Conservation (phyloP, 2,113 vertebrate species). For the Barnardius zonarius region DNA sequence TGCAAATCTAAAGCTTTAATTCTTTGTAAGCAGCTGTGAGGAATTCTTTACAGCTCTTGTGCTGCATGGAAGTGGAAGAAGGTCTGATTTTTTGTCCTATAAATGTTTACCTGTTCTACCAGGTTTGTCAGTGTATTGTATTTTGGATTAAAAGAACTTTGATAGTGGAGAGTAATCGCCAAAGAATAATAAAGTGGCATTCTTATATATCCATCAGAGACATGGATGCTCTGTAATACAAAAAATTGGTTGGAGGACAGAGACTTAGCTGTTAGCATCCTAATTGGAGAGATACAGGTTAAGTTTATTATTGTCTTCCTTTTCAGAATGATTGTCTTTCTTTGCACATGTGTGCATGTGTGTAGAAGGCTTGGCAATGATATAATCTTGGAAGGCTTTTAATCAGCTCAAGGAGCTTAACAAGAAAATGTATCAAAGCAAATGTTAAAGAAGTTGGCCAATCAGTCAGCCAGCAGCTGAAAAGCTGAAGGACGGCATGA, state of each 20-base stretch:
- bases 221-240: not conserved
- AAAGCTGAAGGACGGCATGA: not conserved
- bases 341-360: not conserved
- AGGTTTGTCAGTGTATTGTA: not conserved
- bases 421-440: slow-evolving; percentile 14
- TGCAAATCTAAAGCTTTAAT: slow-evolving; percentile 49
- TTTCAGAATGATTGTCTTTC: not conserved
- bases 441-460: slow-evolving; percentile 7
- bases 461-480: not conserved
- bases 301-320: slow-evolving; percentile 6
- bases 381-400: slow-evolving; percentile 33
- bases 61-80: not conserved
- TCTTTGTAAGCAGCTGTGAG: slow-evolving; percentile 51
- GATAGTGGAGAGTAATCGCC: not conserved
- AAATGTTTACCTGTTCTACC: slow-evolving; percentile 11
- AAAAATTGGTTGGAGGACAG: not conserved
- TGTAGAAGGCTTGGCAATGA: not conserved
- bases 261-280: not conserved
- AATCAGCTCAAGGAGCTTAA: slow-evolving; percentile 34
- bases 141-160: slow-evolving; percentile 10
- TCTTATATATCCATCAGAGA: not conserved
- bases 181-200: slow-evolving; percentile 8
- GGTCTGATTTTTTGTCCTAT: slow-evolving; percentile 1
- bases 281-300: not conserved
- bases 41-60: not conserved